Evolutionary conservation across 2,113 vertebrate genomes (phyloP).

Genomic region (Hippocampus barbouri): DNA sequence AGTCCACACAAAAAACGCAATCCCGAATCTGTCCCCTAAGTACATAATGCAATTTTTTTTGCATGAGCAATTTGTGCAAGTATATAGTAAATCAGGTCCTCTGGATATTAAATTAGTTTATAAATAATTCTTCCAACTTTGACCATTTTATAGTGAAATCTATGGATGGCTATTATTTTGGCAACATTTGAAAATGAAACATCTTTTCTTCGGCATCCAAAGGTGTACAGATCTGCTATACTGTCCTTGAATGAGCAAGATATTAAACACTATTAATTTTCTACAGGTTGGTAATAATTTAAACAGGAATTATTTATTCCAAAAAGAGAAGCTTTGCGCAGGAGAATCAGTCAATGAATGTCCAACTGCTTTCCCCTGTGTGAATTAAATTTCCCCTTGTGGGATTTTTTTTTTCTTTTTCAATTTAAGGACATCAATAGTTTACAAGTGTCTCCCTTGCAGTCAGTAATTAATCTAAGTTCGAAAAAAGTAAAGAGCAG

Average conservation of each 20-base stretch:
- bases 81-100: no score
- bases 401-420: not conserved
- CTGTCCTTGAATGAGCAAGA: slow-evolving; percentile 14
- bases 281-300: not conserved
- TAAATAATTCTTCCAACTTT: not conserved
- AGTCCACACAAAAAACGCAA: no score
- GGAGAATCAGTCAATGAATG: not conserved
- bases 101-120: no score
- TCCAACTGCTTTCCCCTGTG: not conserved
- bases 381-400: not conserved
- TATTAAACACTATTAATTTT: slow-evolving; percentile 19
- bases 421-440: not conserved
- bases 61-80: no score
- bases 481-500: not conserved
- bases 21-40: no score
- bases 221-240: slow-evolving; percentile 25
- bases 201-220: no score
- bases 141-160: not conserved
- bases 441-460: not conserved
- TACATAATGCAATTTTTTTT: no score
- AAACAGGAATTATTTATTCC: not conserved
- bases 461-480: not conserved
- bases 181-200: not conserved
- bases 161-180: not conserved
- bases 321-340: not conserved